A percentile compares a stretch with the other conserved stretches of the same genome.
Conservation (phyloP, 1,140 invertebrate genomes). For the Zelostemma sp. region DNA sequence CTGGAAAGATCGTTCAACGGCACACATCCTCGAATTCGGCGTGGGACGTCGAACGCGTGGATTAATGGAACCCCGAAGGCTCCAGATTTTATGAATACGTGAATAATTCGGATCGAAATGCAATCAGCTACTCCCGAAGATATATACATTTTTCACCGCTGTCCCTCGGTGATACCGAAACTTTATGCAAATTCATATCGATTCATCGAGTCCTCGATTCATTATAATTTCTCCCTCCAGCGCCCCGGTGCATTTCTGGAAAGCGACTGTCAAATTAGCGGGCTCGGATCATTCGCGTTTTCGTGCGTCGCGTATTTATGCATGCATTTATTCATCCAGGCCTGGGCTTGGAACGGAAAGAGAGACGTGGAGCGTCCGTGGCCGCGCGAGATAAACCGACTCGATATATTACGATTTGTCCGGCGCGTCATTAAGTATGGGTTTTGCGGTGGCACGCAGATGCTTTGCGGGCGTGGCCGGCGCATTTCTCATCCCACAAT, state of each 20-base stretch:
- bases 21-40: slow-evolving; percentile 31
- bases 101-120: slow-evolving; percentile 39
- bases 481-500: slow-evolving; percentile 47
- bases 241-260: too few species aligned
- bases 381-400: slow-evolving; percentile 35
- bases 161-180: not conserved
- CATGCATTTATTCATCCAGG: slow-evolving; percentile 36
- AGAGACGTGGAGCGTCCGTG: slow-evolving; percentile 15
- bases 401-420: slow-evolving; percentile 53
- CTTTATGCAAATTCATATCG: not conserved
- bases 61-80: slow-evolving; percentile 26
- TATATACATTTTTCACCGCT: not conserved
- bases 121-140: slow-evolving; percentile 15
- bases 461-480: slow-evolving; percentile 38
- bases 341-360: slow-evolving; percentile 26
- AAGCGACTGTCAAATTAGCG: too few species aligned
- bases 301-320: too few species aligned
- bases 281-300: too few species aligned
- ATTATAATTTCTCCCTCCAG: too few species aligned
- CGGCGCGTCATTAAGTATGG: slow-evolving; percentile 43
- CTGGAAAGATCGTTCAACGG: slow-evolving; percentile 36
- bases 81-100: slow-evolving; percentile 18
- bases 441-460: slow-evolving; percentile 42
- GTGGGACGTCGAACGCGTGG: slow-evolving; percentile 30
- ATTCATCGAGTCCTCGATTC: too few species aligned